Percentiles rank a stretch among this genome's conserved stretches.
Evolutionary conservation across 2,888 invertebrate species (phyloP).

Genomic region (Hydraecia micacea): DNA sequence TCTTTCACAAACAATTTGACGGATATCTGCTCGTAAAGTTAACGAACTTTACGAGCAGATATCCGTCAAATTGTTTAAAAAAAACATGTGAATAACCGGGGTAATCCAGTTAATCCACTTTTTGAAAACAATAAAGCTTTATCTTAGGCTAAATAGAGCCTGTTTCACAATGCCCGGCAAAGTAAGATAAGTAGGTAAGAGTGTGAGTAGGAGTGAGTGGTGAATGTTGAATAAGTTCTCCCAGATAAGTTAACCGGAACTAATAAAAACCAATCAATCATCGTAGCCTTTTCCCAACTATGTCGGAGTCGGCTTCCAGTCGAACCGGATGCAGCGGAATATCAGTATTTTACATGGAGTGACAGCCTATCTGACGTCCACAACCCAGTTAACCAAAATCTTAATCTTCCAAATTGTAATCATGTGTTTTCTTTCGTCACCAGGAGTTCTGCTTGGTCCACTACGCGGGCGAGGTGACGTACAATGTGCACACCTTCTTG

Average conservation of each 20-base stretch:
- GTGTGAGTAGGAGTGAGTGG: not conserved
- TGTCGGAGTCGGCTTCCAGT: not conserved
- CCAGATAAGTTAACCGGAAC: not conserved
- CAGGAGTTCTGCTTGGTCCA: constrained; percentile 97
- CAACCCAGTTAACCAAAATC: not conserved
- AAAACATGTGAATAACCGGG: too few species aligned
- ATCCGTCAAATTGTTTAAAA: too few species aligned
- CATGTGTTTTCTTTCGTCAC: constrained; percentile 47
- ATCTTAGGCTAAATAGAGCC: not conserved
- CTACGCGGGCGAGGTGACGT: constrained; percentile 98
- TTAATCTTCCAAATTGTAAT: not conserved
- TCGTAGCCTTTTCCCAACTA: not conserved
- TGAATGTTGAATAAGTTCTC: too few species aligned
- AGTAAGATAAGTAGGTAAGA: not conserved
- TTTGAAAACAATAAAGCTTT: not conserved
- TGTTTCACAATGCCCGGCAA: not conserved
- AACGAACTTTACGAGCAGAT: not conserved
- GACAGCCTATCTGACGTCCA: not conserved
- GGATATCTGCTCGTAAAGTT: too few species aligned
- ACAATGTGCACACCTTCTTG: constrained; percentile 95
- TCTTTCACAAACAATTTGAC: too few species aligned
- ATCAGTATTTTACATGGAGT: not conserved
- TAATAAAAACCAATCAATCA: not conserved
- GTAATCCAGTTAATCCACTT: too few species aligned
- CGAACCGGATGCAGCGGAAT: not conserved